These are phyloP conservation scores for Oncorhynchus nerka DNA, from an alignment of 2,113 vertebrate genomes.

Conservation along the genomic window DNA sequence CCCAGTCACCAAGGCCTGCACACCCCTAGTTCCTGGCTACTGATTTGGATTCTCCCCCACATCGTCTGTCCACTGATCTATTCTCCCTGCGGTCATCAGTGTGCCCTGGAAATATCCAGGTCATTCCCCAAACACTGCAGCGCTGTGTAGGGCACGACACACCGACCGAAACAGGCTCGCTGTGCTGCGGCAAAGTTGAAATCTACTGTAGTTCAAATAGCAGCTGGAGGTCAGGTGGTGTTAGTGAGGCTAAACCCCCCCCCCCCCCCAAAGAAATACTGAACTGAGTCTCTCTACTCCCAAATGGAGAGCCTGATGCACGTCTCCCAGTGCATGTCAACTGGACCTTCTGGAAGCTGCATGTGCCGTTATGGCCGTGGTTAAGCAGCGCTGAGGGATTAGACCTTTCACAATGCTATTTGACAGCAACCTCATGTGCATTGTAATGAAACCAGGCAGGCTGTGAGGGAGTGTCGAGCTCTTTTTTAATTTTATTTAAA, in stretches of 20 bases:
- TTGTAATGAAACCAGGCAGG: conserved; percentile 15
- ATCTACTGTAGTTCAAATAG: conserved; percentile 54
- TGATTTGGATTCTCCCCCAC: neutral
- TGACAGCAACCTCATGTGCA: conserved; percentile 34
- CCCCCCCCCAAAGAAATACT: conserved; percentile 18
- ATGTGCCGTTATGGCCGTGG: conserved; percentile 4
- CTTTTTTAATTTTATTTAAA: neutral
- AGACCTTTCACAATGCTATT: conserved; percentile 25
- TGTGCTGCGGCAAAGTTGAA: conserved; percentile 32
- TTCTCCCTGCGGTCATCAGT: conserved; percentile 56
- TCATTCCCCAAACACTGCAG: conserved; percentile 55
- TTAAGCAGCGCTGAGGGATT: conserved; percentile 28
- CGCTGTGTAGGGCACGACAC: conserved; percentile 59
- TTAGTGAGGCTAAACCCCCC: conserved; percentile 23
- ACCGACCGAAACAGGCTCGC: conserved; percentile 32
- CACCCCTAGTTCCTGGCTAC: conserved; percentile 12
- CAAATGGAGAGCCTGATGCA: neutral
- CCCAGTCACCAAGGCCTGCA: conserved; percentile 26
- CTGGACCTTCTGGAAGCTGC: conserved; percentile 5
- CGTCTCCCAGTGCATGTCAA: neutral
- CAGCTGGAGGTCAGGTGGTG: conserved; percentile 36
- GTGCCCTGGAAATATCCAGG: conserved; percentile 64
- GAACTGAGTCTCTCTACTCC: neutral
- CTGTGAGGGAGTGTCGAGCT: conserved; percentile 10
- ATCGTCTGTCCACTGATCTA: neutral